A percentile compares a stretch with the other conserved stretches of the same genome.
phyloP scores from a whole-genome alignment of 2,113 vertebrate species.

The Rhynchomys soricoides region DNA sequence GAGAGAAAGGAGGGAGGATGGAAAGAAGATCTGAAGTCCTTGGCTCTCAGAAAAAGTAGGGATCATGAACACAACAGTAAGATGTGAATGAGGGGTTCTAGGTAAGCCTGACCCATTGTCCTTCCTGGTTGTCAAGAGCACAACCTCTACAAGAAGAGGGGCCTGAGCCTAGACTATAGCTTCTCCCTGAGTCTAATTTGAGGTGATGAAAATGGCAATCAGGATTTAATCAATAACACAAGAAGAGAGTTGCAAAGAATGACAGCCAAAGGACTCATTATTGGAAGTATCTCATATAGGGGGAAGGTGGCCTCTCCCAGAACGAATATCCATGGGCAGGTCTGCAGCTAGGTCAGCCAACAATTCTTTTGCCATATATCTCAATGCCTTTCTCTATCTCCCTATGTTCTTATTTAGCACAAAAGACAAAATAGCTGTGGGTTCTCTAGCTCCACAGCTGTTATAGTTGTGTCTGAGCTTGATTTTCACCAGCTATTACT shows the following conservation, averaged over 20 bases:
- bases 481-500: neutral
- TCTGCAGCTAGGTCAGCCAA: neutral
- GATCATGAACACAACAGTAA: neutral
- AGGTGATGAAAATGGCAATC: fast-evolving
- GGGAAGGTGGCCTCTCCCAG: neutral
- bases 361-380: neutral
- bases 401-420: neutral
- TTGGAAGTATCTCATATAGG: neutral
- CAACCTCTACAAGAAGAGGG: neutral
- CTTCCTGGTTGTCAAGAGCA: neutral
- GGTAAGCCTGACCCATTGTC: no score
- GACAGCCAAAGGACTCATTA: neutral
- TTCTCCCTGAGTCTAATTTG: neutral
- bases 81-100: neutral
- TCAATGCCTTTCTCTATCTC: neutral
- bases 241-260: neutral
- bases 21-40: neutral
- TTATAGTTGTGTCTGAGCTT: neutral
- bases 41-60: neutral
- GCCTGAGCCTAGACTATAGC: neutral
- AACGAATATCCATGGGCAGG: neutral
- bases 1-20: no score
- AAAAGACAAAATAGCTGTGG: neutral
- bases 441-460: neutral
- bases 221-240: neutral